A percentile compares a stretch with the other conserved stretches of the same genome.
phyloP scores from a whole-genome alignment of 37 sponge, comb jelly and placozoan species.

The Chondrosia reniformis region DNA sequence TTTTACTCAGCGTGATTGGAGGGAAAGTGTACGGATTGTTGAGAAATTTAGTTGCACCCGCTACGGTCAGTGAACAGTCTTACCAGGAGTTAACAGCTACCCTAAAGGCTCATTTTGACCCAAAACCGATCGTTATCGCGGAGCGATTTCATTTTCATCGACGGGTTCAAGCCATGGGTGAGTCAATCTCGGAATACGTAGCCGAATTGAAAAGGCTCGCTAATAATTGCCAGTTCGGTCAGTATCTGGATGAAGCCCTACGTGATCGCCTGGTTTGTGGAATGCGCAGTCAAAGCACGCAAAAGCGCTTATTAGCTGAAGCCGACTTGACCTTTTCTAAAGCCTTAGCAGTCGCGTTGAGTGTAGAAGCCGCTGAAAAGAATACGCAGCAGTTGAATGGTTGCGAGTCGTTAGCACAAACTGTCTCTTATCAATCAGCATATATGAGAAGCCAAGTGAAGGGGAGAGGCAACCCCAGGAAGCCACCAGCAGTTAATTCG shows the following conservation, averaged over 20 bases:
- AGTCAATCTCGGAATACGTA: not conserved
- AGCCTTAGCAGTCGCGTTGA: not conserved
- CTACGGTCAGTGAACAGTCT: not conserved
- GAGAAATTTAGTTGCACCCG: slow-evolving; percentile 6
- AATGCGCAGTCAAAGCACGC: not conserved
- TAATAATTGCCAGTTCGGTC: not conserved
- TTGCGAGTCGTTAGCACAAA: not conserved
- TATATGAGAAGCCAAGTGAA: too few relatives aligned
- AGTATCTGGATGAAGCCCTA: not conserved
- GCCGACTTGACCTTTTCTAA: not conserved
- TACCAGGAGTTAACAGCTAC: not conserved
- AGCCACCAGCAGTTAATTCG: not conserved
- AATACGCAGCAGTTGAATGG: not conserved
- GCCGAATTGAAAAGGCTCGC: slow-evolving; percentile 11
- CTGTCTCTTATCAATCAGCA: too few relatives aligned
- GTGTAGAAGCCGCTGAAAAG: slow-evolving; percentile 1
- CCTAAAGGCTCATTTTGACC: not conserved
- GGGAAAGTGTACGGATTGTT: not conserved
- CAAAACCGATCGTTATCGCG: not conserved
- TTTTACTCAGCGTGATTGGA: slow-evolving; percentile 1
- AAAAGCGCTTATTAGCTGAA: not conserved
- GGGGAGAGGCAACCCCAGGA: not conserved
- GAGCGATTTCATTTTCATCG: slow-evolving; percentile 14
- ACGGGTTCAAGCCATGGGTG: not conserved
- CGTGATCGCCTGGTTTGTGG: not conserved